phyloP scores from a whole-genome alignment of 2,888 invertebrate species.

The Latrodectus elegans region DNA sequence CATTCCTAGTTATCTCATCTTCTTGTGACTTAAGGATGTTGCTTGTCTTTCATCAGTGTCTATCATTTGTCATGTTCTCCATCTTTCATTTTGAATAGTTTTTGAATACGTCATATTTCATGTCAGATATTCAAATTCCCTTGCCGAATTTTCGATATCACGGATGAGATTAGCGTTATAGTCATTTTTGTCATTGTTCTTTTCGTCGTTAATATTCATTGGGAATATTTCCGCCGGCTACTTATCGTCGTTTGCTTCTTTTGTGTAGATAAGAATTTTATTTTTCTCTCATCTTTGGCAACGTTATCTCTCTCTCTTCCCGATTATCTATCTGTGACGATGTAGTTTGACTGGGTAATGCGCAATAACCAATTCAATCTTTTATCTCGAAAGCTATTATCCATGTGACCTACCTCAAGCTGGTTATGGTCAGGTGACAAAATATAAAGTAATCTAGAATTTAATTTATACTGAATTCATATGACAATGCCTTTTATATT shows the following conservation, averaged over 20 bases:
- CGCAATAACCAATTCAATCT: neutral
- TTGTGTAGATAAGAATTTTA: constrained; percentile 4
- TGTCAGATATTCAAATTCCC: neutral
- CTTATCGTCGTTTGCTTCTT: constrained; percentile 16
- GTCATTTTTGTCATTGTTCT: constrained; percentile 36
- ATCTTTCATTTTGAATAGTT: too few relatives aligned
- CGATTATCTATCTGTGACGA: neutral
- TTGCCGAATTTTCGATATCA: neutral
- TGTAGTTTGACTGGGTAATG: neutral
- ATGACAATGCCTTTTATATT: too few relatives aligned
- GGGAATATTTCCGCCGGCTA: constrained; percentile 34
- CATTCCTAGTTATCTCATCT: too few relatives aligned
- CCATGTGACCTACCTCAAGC: neutral
- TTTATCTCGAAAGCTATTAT: neutral
- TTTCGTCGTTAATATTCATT: constrained; percentile 42
- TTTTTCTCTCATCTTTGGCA: constrained; percentile 13
- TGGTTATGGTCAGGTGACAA: neutral
- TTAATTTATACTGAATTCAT: too few relatives aligned
- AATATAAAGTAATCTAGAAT: too few relatives aligned
- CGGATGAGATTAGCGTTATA: neutral
- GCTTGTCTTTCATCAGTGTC: too few relatives aligned
- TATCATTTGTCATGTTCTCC: too few relatives aligned
- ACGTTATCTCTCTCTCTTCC: neutral
- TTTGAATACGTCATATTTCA: neutral
- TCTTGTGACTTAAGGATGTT: too few relatives aligned